These are phyloP conservation scores for Himalopsyche anomala DNA, from an alignment of 2,888 invertebrate genomes.

Conservation along the genomic window DNA sequence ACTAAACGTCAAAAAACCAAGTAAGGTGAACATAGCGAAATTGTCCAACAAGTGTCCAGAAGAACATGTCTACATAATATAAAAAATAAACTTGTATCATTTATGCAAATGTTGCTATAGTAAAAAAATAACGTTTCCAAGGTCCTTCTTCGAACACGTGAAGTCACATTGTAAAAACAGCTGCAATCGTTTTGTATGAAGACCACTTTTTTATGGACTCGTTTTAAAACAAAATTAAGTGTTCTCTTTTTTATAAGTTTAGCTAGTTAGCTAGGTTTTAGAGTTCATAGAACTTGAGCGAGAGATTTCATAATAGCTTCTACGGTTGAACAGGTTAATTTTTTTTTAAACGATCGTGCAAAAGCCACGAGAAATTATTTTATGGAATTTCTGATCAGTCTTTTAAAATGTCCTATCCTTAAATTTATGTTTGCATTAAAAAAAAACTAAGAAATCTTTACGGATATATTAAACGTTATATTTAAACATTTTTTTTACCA, in stretches of 20 bases:
- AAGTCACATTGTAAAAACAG: neutral
- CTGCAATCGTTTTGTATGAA: neutral
- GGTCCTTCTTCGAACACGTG: neutral
- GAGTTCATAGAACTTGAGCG: neutral
- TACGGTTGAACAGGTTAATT: neutral
- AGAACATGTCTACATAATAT: neutral
- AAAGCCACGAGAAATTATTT: too few relatives aligned
- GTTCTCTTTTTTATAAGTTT: neutral
- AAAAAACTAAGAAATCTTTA: too few relatives aligned
- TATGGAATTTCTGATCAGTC: too few relatives aligned
- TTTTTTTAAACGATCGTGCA: too few relatives aligned
- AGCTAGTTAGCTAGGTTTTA: neutral
- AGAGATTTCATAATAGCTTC: neutral
- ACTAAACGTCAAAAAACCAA: too few relatives aligned
- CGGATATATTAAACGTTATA: too few relatives aligned
- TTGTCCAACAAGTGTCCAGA: neutral
- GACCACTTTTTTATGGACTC: neutral
- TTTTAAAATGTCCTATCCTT: too few relatives aligned
- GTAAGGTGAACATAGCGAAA: too few relatives aligned
- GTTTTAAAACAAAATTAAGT: neutral
- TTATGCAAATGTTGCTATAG: constrained; percentile 8
- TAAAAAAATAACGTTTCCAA: constrained; percentile 16
- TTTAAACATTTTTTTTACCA: too few relatives aligned
- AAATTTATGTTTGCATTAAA: too few relatives aligned
- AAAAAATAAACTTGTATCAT: neutral